Base-by-base conservation (phyloP, 30 jellyfish, hydroid and myxozoan genomes). In the Aurelia aurita complex sp. Pacific region DNA sequence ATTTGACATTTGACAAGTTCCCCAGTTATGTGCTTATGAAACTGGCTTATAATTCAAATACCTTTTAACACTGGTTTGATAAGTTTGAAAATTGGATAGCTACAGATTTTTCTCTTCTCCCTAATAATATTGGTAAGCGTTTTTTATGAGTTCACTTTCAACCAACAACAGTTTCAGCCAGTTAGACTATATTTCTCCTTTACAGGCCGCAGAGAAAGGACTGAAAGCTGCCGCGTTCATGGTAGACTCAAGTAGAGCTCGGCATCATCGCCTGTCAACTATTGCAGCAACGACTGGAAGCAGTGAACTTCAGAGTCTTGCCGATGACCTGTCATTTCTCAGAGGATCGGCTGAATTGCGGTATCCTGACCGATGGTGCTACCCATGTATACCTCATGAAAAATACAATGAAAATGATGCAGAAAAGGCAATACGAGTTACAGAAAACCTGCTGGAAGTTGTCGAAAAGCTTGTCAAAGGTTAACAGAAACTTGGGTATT, bases 141-240 rank as follows among this genome's bases (percentile, higher is more conserved):
- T 40, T 40, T 9, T 40, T 40, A 40, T 40, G 52, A 40, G 8
- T 40, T 40, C 9, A 3, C 6, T 40, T 40, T 40, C 6, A 40
- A 40, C 8, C 52, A 40, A 40, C 9, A 40, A 9, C 52, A 9
- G 8, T 40, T 23, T 40, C 6, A 40, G 6, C 8, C 6, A 1
- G 52, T 9, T 40, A 40, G 6, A 40, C 52, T 9, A 40, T 46
- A 46, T 46, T 46, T 46, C 12, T 46, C 57, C 14, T 8, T 1
- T 54, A 11, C 34, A 88, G 96, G 96, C 88, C 5, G 88, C 96
- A 16, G 88, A 79, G 64, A 88, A 88, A 50, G 91, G 89, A 43
- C 57, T 88, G 69, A 88, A 88, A 88, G 87, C 96, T 32, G 96
- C 92, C 11, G 70, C 60, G 18, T 80, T 64, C 77, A 67, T 73